These are phyloP conservation scores for Laupala kohalensis DNA, from an alignment of 1,140 invertebrate species.

Conservation along the genomic window DNA sequence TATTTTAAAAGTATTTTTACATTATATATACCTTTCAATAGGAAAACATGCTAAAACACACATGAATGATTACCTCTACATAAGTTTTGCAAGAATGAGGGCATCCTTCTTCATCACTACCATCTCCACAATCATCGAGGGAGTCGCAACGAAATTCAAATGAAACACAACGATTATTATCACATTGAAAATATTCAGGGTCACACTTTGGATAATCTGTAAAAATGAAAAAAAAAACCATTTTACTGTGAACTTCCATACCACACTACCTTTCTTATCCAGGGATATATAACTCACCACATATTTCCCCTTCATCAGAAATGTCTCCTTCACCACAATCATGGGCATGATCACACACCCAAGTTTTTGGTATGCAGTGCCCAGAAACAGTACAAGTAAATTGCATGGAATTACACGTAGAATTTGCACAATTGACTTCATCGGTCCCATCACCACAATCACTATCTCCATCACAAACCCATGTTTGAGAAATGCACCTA, in stretches of 20 bases:
- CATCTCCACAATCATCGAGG: constrained; percentile 35
- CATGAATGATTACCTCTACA: constrained; percentile 6
- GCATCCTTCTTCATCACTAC: constrained; percentile 37
- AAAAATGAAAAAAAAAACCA: constrained; percentile 9
- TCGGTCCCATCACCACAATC: constrained; percentile 32
- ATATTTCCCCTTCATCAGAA: constrained; percentile 24
- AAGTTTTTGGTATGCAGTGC: constrained; percentile 26
- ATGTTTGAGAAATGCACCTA: constrained; percentile 34
- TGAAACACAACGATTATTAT: constrained; percentile 28
- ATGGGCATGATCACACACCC: constrained; percentile 23
- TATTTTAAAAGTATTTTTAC: too few species aligned
- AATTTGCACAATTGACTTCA: constrained; percentile 22
- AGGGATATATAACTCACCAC: constrained; percentile 20
- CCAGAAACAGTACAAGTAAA: constrained; percentile 22
- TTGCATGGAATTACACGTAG: constrained; percentile 22
- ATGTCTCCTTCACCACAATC: constrained; percentile 24
- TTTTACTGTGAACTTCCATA: not conserved
- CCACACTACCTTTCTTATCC: not conserved
- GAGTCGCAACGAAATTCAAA: constrained; percentile 39
- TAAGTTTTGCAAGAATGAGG: constrained; percentile 18
- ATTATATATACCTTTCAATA: too few species aligned
- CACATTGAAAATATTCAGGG: constrained; percentile 27
- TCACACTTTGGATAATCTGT: constrained; percentile 25
- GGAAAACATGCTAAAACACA: too few species aligned
- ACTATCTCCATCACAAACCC: constrained; percentile 32